Evolutionary conservation across 2,797 vertebrate genomes (phyloP), one percentile per base, ranked within the genome.

Genomic region (Platyrinchus mystaceus): DNA sequence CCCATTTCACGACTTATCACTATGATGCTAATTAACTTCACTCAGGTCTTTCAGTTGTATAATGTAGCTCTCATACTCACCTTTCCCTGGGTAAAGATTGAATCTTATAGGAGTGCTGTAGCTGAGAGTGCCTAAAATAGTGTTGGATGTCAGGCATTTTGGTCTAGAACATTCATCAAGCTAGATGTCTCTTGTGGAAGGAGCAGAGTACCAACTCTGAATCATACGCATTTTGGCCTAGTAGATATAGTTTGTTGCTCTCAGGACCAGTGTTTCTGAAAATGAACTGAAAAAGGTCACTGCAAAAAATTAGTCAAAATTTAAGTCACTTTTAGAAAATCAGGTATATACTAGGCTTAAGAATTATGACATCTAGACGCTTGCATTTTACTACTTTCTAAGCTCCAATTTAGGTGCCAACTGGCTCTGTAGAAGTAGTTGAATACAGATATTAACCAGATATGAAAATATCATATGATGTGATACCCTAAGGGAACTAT

Each of bases 51-150:
- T 74, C 50, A 62, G 20, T 22, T 74, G 12, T 49, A 5, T 6
- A 8, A 32, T 7, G 1, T 27, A 2, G 3, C 2, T 44, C 27
- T 83, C 24, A 36, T 18, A 44, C 1, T 63, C 1, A 1, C 3
- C 27, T 44, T 77, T 68, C 17, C 30, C 7, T 43, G 19, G 30
- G 19, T 3, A 76, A 68, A 89, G 23, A 6, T 16, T 60, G 17
- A 56, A 19, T 73, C 14, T 47, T 18, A 9, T 4, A 12, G 17
- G n/a, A 89, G 17, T 24, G 5, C 20, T 74, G 5, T 17, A 66
- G 6, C 50, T 56, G n/a, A 55, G 19, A 55, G 11, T 52, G 28
- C 9, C 27, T 55, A 59, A 62, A 92, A n/a, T 41, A 32, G 12
- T n/a, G 24, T 11, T 30, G 19, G 10, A 34, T 3, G 1, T 37